Evolutionary conservation across 2,888 invertebrate genomes (phyloP).

Genomic region (Drosophila trichaetosa): DNA sequence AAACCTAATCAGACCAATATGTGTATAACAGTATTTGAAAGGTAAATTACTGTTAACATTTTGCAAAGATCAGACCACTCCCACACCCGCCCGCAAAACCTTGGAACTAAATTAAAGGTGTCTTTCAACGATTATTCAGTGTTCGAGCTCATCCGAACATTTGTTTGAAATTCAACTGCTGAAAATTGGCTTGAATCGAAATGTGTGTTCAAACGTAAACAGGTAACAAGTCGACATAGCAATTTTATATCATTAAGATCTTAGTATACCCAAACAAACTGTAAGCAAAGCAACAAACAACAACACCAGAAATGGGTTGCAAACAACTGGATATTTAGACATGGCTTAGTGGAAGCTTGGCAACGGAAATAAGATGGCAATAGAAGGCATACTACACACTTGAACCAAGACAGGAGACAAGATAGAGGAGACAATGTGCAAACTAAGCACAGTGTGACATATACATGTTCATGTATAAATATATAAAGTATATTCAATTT

Average conservation of each 20-base stretch:
- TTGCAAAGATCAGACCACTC: neutral
- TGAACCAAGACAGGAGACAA: neutral
- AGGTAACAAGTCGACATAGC: slow-evolving; percentile 24
- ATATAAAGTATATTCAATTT: neutral
- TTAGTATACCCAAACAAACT: slow-evolving; percentile 32
- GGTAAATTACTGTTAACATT: neutral
- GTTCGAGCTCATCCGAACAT: neutral
- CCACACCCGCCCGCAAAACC: neutral
- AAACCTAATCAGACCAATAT: neutral
- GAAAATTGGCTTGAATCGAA: neutral
- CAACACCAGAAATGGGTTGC: slow-evolving; percentile 62
- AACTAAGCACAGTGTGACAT: slow-evolving; percentile 52
- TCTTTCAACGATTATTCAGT: neutral
- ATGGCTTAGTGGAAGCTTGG: slow-evolving; percentile 57
- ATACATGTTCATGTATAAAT: neutral
- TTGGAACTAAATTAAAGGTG: neutral
- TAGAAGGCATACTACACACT: slow-evolving; percentile 23
- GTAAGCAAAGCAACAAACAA: slow-evolving; percentile 60
- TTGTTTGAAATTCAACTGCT: neutral
- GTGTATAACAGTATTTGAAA: neutral
- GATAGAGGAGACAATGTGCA: slow-evolving; percentile 60
- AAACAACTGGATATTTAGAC: slow-evolving; percentile 61
- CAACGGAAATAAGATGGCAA: slow-evolving; percentile 26
- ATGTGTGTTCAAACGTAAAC: slow-evolving; percentile 15
- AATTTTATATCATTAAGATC: slow-evolving; percentile 9